Conservation (phyloP, 2,113 vertebrate genomes). For the Chlamydotis undulata region DNA sequence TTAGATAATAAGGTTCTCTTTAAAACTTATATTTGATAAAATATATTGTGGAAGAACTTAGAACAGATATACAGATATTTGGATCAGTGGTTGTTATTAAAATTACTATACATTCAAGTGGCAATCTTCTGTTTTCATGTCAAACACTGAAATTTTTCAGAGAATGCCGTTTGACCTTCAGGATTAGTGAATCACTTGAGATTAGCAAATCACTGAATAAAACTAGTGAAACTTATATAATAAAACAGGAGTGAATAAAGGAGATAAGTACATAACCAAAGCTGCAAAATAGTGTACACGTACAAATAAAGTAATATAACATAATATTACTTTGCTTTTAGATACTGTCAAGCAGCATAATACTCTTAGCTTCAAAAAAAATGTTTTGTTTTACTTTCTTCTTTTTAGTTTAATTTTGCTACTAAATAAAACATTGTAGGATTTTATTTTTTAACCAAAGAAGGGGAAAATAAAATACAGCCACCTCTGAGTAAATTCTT, state of each 20-base stretch:
- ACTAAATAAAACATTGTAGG: background rate
- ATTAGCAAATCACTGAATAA: background rate
- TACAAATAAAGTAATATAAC: background rate
- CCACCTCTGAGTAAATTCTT: constrained; percentile 2
- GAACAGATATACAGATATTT: background rate
- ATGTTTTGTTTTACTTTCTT: background rate
- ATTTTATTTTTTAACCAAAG: background rate
- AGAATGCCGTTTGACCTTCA: background rate
- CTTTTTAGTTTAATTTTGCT: background rate
- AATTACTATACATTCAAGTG: background rate
- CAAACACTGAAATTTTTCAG: background rate
- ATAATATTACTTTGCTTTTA: background rate
- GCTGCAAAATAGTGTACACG: background rate
- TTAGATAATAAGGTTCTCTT: background rate
- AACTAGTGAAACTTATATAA: background rate
- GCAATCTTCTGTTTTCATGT: background rate
- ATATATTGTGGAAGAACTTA: background rate
- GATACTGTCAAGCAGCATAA: background rate
- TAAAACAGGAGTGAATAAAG: background rate
- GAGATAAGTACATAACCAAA: background rate
- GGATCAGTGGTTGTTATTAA: background rate
- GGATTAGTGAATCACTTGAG: background rate
- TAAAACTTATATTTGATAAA: background rate
- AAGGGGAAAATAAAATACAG: background rate
- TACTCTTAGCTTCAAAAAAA: background rate